A percentile compares a stretch with the other conserved stretches of the same genome.
These are phyloP conservation scores for Arion vulgaris DNA, from an alignment of 1,140 invertebrate species.

Conservation along the genomic window DNA sequence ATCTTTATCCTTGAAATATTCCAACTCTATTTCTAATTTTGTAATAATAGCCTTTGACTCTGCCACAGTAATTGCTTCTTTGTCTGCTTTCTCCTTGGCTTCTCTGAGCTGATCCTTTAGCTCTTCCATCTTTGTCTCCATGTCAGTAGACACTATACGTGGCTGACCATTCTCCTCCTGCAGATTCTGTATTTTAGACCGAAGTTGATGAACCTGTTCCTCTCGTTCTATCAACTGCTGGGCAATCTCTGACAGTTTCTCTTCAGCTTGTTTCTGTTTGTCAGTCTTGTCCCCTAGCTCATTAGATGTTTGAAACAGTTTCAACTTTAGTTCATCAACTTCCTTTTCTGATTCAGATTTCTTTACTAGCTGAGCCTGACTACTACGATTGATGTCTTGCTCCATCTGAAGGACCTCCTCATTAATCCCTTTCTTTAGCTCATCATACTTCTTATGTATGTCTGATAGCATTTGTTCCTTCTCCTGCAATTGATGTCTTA, in stretches of 20 bases:
- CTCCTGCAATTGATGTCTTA: conserved; percentile 19
- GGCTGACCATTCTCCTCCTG: neutral
- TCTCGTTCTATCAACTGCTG: conserved; percentile 22
- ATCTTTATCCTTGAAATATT: neutral
- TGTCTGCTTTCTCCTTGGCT: neutral
- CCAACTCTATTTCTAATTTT: conserved; percentile 10
- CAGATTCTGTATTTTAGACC: conserved; percentile 27
- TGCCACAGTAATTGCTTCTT: neutral
- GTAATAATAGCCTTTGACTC: neutral
- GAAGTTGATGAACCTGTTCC: conserved; percentile 40
- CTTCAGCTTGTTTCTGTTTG: neutral
- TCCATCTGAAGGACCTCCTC: conserved; percentile 33
- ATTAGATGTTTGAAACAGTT: conserved; percentile 5
- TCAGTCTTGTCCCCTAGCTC: neutral
- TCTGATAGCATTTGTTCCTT: conserved; percentile 18
- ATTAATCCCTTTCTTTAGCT: conserved; percentile 27
- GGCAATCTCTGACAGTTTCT: neutral
- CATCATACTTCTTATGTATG: conserved; percentile 21
- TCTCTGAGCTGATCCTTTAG: conserved; percentile 36
- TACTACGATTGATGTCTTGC: conserved; percentile 7
- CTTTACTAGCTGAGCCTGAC: conserved; percentile 9
- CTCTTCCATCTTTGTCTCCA: conserved; percentile 25
- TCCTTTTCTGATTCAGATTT: conserved; percentile 5
- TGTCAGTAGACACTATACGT: neutral
- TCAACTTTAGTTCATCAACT: conserved; percentile 1